These are phyloP conservation scores for Craseonycteris thonglongyai DNA, from an alignment of 2,113 vertebrate genomes.

Conservation along the genomic window DNA sequence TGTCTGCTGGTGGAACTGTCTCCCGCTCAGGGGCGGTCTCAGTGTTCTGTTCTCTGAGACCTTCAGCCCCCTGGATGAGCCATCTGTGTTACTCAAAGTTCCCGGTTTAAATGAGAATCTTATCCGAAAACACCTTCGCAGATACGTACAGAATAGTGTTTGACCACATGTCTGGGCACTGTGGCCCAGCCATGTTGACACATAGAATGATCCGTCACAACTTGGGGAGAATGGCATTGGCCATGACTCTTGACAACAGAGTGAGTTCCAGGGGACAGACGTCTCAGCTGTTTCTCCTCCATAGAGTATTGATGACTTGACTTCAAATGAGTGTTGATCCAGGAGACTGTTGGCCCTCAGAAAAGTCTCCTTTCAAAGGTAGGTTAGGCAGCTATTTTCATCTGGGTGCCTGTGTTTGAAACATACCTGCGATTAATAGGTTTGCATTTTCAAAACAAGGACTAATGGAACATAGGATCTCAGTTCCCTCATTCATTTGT, in stretches of 20 bases:
- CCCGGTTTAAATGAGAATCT: neutral
- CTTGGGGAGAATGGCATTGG: neutral
- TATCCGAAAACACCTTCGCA: neutral
- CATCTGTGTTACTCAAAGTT: neutral
- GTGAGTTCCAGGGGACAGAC: neutral
- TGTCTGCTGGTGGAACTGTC: neutral
- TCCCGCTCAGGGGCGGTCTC: neutral
- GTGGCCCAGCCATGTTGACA: neutral
- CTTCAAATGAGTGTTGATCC: neutral
- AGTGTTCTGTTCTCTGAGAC: neutral
- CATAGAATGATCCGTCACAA: neutral
- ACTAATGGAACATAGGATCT: neutral
- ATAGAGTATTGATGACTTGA: neutral
- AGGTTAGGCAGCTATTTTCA: neutral
- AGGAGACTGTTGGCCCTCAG: neutral
- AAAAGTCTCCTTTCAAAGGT: neutral
- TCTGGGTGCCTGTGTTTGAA: neutral
- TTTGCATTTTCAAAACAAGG: neutral
- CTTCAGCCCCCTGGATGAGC: neutral
- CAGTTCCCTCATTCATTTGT: neutral
- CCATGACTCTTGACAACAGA: neutral
- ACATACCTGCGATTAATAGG: neutral
- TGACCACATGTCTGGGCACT: neutral
- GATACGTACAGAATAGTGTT: neutral
- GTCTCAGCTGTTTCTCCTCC: neutral